Percentiles rank a stretch among this genome's conserved stretches.
Evolutionary conservation across 1,140 invertebrate genomes (phyloP).

Genomic region (Drosophila teissieri): DNA sequence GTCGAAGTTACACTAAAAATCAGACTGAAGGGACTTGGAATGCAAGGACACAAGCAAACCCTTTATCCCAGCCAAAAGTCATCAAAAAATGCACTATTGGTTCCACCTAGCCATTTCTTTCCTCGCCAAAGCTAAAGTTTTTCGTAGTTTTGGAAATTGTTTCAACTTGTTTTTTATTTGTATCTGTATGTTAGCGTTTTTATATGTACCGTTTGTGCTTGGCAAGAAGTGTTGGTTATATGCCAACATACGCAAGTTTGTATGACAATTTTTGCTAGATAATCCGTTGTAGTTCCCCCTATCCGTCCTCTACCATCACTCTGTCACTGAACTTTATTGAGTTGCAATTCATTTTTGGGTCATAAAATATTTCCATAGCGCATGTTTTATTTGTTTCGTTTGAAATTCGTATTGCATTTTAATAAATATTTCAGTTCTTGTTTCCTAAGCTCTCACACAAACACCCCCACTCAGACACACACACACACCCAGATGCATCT

Average conservation of each 20-base stretch:
- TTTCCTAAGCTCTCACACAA: slow-evolving; percentile 50
- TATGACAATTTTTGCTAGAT: slow-evolving; percentile 49
- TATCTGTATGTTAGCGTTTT: slow-evolving; percentile 10
- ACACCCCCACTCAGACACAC: slow-evolving; percentile 8
- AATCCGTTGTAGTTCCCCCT: slow-evolving; percentile 23
- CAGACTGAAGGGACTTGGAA: slow-evolving; percentile 41
- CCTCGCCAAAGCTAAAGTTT: slow-evolving; percentile 35
- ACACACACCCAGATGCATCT: slow-evolving; percentile 21
- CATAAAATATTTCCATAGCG: slow-evolving; percentile 58
- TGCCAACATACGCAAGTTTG: slow-evolving; percentile 39
- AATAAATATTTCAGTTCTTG: slow-evolving; percentile 74
- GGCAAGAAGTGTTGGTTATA: slow-evolving; percentile 47
- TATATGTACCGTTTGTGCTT: slow-evolving; percentile 11
- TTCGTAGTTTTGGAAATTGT: slow-evolving; percentile 49
- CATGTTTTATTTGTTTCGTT: slow-evolving; percentile 74
- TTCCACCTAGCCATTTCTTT: neutral
- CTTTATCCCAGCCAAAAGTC: slow-evolving; percentile 38
- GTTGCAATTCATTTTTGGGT: slow-evolving; percentile 69
- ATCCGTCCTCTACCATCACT: neutral
- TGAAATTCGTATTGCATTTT: slow-evolving; percentile 59
- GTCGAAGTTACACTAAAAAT: slow-evolving; percentile 50
- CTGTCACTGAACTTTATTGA: slow-evolving; percentile 54
- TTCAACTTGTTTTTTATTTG: slow-evolving; percentile 27
- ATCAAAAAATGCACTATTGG: slow-evolving; percentile 52
- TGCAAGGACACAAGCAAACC: too few relatives aligned